Conservation (phyloP, 2,888 invertebrate species). For the Pristionchus japonicus region DNA sequence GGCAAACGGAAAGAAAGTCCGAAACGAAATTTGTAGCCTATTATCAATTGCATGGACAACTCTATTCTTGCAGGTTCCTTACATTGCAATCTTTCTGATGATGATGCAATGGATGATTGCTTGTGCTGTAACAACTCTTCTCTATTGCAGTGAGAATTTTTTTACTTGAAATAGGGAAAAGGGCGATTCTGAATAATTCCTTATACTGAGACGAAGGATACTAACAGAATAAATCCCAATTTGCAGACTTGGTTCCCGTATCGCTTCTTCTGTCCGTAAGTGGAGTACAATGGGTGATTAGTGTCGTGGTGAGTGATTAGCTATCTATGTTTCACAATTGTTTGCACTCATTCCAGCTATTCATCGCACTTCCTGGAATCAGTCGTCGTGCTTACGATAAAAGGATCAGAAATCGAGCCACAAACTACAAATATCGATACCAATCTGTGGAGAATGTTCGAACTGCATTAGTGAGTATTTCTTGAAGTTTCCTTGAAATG, state of each 20-base stretch:
- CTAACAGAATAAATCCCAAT: not conserved
- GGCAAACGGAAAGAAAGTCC: too few relatives aligned
- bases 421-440: conserved; percentile 16
- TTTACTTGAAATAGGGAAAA: not conserved
- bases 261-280: not conserved
- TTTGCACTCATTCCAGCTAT: not conserved
- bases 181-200: not conserved
- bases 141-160: not conserved
- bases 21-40: too few relatives aligned
- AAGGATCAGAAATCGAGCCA: not conserved
- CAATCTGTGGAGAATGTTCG: conserved; percentile 37
- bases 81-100: not conserved
- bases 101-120: not conserved
- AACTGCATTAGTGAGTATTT: not conserved
- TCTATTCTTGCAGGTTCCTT: not conserved
- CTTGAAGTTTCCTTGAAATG: not conserved
- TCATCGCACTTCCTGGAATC: conserved; percentile 21
- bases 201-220: too few relatives aligned
- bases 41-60: too few relatives aligned
- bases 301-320: not conserved
- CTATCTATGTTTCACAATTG: not conserved
- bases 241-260: not conserved
- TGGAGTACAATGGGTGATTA: not conserved
- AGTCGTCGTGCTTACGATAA: conserved; percentile 1
- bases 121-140: not conserved